Evolutionary conservation across 2,888 invertebrate species (phyloP), one percentile per base, ranked within the genome.

Genomic region (Watsonalla cultraria): DNA sequence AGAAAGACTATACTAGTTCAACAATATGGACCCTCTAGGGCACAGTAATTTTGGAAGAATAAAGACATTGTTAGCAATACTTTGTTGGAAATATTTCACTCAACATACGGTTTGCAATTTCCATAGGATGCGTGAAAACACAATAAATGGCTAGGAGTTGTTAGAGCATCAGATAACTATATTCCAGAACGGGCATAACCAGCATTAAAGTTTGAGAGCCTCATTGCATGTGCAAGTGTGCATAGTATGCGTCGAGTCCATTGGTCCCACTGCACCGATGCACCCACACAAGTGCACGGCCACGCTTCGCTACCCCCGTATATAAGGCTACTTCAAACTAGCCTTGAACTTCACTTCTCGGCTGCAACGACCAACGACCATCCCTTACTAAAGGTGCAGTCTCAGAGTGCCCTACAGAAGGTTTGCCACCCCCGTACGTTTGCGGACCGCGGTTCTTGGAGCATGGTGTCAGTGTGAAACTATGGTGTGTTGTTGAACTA

Each of bases 311-410:
- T 76, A 89, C 88, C 88, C 90, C 78, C 78, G 80, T 90, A 90
- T 90, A 90, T 90, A 90, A 88, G 72, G 80, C 70, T 74, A 68
- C 62, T 58, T 64, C 75, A 63, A 63, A 74, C 76, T 84, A 85
- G 84, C 91, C 91, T 91, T 90, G 91, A 91, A 91, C 91, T 89
- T 88, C 90, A 91, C 78, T 90, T 78, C 84, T 77, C 80, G 62
- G 75, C 72, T 61, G 57, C 72, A 68, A 66, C 64, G 58, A 60
- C 57, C 65, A 65, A 61, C 68, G 62, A 55, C 51, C 55, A 53
- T 47, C 54, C 66, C 60, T 52, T 55, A 52, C 34, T 39, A 39
- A 48, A 47, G 45, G 55, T 55, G 52, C 53, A 39, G 50, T 45
- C 67, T 72, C 74, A 66, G 55, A 67, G 24, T 24, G 24, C 47